Evolutionary conservation across 1,140 invertebrate species (phyloP).

Genomic region (Yoshiicerus persimilis): DNA sequence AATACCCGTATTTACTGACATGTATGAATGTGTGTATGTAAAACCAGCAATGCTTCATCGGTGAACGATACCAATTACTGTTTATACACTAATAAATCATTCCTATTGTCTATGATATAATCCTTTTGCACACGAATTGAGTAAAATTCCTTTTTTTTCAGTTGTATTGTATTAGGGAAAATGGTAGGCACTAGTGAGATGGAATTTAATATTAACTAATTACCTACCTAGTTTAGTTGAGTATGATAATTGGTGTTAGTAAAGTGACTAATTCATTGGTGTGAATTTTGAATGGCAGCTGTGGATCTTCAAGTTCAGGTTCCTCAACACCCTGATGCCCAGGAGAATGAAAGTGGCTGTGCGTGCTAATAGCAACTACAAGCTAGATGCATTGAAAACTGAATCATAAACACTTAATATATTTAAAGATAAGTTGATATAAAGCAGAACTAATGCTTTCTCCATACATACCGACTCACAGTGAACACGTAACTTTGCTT

Average conservation of each 20-base stretch:
- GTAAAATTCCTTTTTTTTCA: too few relatives aligned
- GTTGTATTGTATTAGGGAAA: too few relatives aligned
- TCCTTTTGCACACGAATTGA: too few relatives aligned
- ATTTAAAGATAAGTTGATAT: not conserved
- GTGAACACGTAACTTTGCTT: not conserved
- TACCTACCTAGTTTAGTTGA: not conserved
- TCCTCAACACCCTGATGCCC: slow-evolving; percentile 47
- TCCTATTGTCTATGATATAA: too few relatives aligned
- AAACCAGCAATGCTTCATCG: too few relatives aligned
- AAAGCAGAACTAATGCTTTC: not conserved
- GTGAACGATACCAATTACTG: too few relatives aligned
- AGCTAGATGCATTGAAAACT: not conserved
- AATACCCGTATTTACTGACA: too few relatives aligned
- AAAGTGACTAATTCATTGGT: not conserved
- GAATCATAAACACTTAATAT: not conserved
- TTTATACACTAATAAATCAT: too few relatives aligned
- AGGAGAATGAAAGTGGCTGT: slow-evolving; percentile 47
- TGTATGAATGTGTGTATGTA: too few relatives aligned
- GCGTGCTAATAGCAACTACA: slow-evolving; percentile 39
- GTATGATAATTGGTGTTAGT: not conserved
- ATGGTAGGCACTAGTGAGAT: too few relatives aligned
- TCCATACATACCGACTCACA: not conserved
- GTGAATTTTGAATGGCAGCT: slow-evolving; percentile 31
- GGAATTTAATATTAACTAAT: too few relatives aligned
- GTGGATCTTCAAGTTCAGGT: slow-evolving; percentile 46